Evolutionary conservation across 2,797 vertebrate species (phyloP), one percentile per base, ranked within the genome.

Genomic region (Hippocampus kuda): DNA sequence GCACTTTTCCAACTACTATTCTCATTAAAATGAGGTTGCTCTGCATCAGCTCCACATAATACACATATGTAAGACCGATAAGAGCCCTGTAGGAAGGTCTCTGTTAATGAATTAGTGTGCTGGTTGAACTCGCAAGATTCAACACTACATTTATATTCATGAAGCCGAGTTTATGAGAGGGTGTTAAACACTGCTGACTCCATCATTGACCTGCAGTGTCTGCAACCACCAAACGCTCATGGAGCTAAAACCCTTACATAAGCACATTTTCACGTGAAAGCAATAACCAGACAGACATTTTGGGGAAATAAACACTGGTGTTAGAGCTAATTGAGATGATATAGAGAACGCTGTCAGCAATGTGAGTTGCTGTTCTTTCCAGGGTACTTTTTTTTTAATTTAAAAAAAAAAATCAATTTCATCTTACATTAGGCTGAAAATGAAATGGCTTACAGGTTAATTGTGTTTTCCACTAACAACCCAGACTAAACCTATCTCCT

Each of bases 51-150:
- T 81, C 72, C 74, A 71, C 68, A 72, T 75, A 77, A 83, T 61
- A 66, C 63, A 70, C 64, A 75, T 68, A 62, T 75, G 60, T 53
- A 69, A 72, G 67, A 53, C 38, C 49, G 1, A 20, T 73, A 46
- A 5, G 66, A 77, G 63, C 51, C 75, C 79, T 75, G 71, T 75
- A 73, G 81, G 72, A 79, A 18, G 54, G 79, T 76, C 70, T 71
- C 73, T 81, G 78, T 78, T 82, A 82, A 87, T 87, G 73, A 80
- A 77, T 82, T 77, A 72, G 70, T 66, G 72, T 42, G 60, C 67
- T 75, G 42, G 64, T 62, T 22, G 13, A 73, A 70, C 68, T 77
- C 61, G 70, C 69, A 10, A 81, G 74, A 70, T 71, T 76, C 70
- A 75, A 54, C 42, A 68, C 71, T 78, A 66, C 61, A 78, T 80